Percentiles rank a stretch among this genome's conserved stretches.
phyloP scores from a whole-genome alignment of 2,888 invertebrate species.

The Drosophila mettleri region DNA sequence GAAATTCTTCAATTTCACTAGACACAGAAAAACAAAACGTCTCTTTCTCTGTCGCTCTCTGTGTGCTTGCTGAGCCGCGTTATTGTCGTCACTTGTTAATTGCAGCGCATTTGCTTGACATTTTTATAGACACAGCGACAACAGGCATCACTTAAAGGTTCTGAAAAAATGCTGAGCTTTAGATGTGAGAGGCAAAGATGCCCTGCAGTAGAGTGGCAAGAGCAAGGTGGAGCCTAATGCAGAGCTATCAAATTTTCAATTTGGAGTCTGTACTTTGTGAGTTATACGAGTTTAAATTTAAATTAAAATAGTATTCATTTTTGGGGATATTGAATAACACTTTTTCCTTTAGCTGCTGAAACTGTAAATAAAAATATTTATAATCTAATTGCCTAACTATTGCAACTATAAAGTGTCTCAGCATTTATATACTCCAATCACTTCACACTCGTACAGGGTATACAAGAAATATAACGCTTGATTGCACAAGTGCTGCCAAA shows the following conservation, averaged over 20 bases:
- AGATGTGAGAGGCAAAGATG: background rate
- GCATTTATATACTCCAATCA: background rate
- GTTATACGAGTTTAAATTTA: background rate
- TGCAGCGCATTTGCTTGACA: conserved; percentile 28
- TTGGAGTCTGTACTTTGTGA: background rate
- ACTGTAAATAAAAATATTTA: no score
- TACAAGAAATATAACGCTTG: conserved; percentile 22
- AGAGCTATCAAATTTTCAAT: background rate
- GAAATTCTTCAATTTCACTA: conserved; percentile 51
- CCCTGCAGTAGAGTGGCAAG: background rate
- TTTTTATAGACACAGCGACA: conserved; percentile 22
- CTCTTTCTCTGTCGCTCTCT: background rate
- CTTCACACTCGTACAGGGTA: conserved; percentile 5
- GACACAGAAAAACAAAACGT: conserved; percentile 14
- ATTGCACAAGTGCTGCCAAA: conserved; percentile 52
- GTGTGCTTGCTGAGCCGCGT: conserved; percentile 13
- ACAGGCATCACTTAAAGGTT: conserved; percentile 24
- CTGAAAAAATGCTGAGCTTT: conserved; percentile 1
- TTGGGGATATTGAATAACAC: no score
- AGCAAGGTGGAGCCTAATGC: no score
- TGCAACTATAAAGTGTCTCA: background rate
- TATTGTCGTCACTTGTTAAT: conserved; percentile 47
- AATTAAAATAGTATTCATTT: no score
- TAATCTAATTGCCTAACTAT: no score
- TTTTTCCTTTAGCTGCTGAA: no score